Base-by-base conservation (phyloP, 2,797 vertebrate species). In the Spea hammondii region DNA sequence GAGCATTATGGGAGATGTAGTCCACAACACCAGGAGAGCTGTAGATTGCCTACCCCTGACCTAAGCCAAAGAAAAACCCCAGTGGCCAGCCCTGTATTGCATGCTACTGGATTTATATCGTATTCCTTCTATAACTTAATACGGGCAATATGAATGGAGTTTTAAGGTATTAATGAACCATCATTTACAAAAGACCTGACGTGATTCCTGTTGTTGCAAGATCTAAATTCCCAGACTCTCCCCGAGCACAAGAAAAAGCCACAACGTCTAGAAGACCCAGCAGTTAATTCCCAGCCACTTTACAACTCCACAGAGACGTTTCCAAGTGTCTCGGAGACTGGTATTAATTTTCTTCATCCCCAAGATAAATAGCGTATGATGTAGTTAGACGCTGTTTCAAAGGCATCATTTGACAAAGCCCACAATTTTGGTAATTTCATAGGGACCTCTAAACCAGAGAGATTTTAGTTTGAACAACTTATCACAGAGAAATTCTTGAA, bases 301-400 rank as follows among this genome's bases (percentile, higher is more conserved):
- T 67, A 79, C 65, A 73, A 68, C 47, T 74, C 71, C 77, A 14
- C 54, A 14, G 77, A 79, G 77, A 79, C 54, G 46, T 51, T 60
- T 60, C 77, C 66, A 72, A 74, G 53, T 68, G 77, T 79, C 77
- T 79, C 54, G 77, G 70, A 79, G 70, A 74, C 71, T 62, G 65
- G 54, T 79, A 79, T 79, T 67, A 62, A 79, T 79, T 79, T 68
- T 73, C 64, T 68, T 68, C 77, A 48, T 79, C 45, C 70, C 71
- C 54, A 68, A 74, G 71, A 73, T 79, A 79, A 79, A 79, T 74
- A 79, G 70, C 46, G 54, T 79, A 74, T 79, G 77, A 79, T 70
- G 72, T 70, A 64, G 71, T 77, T 51, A 64, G 51, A 71, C 71
- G 68, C 59, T 32, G 32, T 32, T 32, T 32, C 32, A 3, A 32